These are phyloP conservation scores for Drosophila lacertosa DNA, from an alignment of 1,140 invertebrate genomes.

Conservation along the genomic window DNA sequence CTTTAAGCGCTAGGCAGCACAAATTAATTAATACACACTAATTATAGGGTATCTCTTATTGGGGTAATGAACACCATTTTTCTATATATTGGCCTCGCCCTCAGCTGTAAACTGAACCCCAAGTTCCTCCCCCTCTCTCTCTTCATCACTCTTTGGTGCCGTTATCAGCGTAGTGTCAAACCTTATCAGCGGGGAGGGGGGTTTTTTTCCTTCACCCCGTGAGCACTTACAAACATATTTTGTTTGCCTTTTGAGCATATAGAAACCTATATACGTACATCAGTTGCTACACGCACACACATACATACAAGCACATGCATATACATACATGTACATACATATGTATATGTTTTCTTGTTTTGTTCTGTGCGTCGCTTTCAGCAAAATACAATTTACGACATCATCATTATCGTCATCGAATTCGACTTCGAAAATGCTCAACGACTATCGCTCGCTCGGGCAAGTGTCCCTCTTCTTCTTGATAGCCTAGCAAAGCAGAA, in stretches of 20 bases:
- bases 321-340: background rate
- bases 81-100: background rate
- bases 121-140: background rate
- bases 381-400: conserved; percentile 36
- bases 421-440: conserved; percentile 23
- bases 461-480: background rate
- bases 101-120: background rate
- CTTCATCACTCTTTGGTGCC: background rate
- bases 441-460: conserved; percentile 2
- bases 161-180: conserved; percentile 46
- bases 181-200: conserved; percentile 40
- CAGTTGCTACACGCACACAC: background rate
- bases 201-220: background rate
- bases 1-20: too few species aligned
- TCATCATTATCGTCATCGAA: conserved; percentile 12
- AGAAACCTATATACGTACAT: conserved; percentile 2
- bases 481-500: background rate
- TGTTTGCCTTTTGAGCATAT: conserved; percentile 18
- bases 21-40: too few species aligned
- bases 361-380: conserved; percentile 3
- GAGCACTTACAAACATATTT: conserved; percentile 28
- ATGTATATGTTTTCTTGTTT: background rate
- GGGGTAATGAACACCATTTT: too few species aligned
- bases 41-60: too few species aligned
- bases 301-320: background rate